phyloP scores from a whole-genome alignment of 2,797 vertebrate species.

The Sorex maritimensis region DNA sequence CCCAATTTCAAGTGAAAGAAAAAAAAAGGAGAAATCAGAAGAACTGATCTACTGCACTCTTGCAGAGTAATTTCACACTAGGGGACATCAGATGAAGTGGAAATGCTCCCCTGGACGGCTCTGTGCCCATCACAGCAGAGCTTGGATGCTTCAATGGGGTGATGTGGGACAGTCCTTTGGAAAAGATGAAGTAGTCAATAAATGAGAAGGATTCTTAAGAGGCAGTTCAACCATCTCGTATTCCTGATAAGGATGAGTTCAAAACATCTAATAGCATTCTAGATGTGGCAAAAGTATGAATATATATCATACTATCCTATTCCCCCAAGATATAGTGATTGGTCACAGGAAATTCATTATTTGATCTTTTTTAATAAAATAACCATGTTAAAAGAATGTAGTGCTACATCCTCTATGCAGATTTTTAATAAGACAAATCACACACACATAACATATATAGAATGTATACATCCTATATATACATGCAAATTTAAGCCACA shows the following conservation, averaged over 20 bases:
- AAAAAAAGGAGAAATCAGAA: not conserved
- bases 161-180: not conserved
- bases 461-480: not conserved
- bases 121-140: not conserved
- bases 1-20: not conserved
- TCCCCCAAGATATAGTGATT: constrained; percentile 66
- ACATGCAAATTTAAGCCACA: not conserved
- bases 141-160: not conserved
- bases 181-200: not conserved
- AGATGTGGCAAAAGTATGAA: not conserved
- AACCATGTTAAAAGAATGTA: constrained; percentile 5
- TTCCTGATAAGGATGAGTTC: constrained; percentile 52
- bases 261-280: constrained; percentile 70
- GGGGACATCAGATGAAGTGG: not conserved
- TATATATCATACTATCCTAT: not conserved
- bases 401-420: not conserved
- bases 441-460: not conserved
- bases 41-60: not conserved
- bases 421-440: constrained; percentile 17
- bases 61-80: rapidly evolving
- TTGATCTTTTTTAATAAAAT: constrained; percentile 28
- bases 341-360: constrained; percentile 64
- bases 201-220: not conserved
- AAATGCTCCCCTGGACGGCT: not conserved
- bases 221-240: not conserved